These are phyloP conservation scores for Sebastes itinus DNA, from an alignment of 2,797 vertebrate species.

Conservation along the genomic window DNA sequence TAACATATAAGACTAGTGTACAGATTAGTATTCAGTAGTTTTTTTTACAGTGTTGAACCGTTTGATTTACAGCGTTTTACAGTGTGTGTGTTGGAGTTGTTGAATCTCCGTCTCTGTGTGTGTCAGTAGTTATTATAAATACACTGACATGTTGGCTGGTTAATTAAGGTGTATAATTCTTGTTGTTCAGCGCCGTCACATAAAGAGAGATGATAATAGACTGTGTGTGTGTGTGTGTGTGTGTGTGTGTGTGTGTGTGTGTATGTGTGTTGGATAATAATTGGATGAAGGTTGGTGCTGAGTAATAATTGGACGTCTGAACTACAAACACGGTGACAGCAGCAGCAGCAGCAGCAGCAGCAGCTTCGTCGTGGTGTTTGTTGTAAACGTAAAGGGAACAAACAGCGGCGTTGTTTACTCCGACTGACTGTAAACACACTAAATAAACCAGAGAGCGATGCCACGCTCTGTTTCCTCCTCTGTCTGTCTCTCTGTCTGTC, in stretches of 20 bases:
- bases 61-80: background rate
- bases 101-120: constrained; percentile 51
- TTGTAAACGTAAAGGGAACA: constrained; percentile 58
- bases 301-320: constrained; percentile 73
- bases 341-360: constrained; percentile 46
- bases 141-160: constrained; percentile 76
- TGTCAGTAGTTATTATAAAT: constrained; percentile 68
- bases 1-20: no score
- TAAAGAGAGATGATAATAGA: constrained; percentile 73
- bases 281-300: constrained; percentile 72
- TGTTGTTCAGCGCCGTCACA: constrained; percentile 72
- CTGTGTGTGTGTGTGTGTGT: background rate
- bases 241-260: background rate
- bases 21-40: no score
- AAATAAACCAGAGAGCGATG: constrained; percentile 19
- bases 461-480: background rate
- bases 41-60: no score
- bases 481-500: background rate
- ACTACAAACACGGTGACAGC: constrained; percentile 67
- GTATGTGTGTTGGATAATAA: constrained; percentile 50
- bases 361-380: constrained; percentile 48
- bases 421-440: constrained; percentile 54
- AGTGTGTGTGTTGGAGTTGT: constrained; percentile 32
- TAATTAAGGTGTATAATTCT: constrained; percentile 80
- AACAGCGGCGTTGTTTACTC: constrained; percentile 62